Base-by-base conservation (phyloP, 23 tunicate species). In the Ascidia mentula region DNA sequence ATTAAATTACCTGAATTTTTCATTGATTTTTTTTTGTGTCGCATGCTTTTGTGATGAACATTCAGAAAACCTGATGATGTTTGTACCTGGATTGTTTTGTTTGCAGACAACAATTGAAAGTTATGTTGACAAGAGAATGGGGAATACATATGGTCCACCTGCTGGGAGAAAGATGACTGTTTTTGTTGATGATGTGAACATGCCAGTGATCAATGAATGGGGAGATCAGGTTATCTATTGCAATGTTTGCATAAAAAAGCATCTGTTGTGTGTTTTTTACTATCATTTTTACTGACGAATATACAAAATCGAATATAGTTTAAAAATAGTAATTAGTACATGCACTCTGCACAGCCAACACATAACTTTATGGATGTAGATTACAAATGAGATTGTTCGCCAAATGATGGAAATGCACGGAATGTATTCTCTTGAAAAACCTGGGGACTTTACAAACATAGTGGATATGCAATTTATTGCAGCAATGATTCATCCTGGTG, bases 181-280 rank as follows among this genome's bases (percentile, higher is more conserved):
- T 59, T 96, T 96, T 69, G 77, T 96, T 40, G 99, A 96, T 75
- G 99, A 96, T 53, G 77, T 96, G 70, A 96, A 96, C 90, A 96
- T 96, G 99, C 99, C 99, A 35, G 89, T 96, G 31, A 92, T 96
- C 53, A 96, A 96, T 69, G 99, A 96, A 53, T 96, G 99, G 99
- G 99, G 99, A 2, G 99, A 96, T 65, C 97, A 91, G 87, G 92
- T 88, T n/a, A n/a, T n/a, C n/a, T n/a, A n/a, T n/a, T n/a, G n/a
- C n/a, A n/a, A n/a, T n/a, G n/a, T n/a, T n/a, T n/a, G n/a, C n/a
- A n/a, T n/a, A n/a, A n/a, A n/a, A n/a, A n/a, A n/a, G n/a, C n/a
- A n/a, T n/a, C n/a, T n/a, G n/a, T n/a, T n/a, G n/a, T n/a, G n/a
- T n/a, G n/a, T n/a, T n/a, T n/a, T n/a, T n/a, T n/a, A n/a, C n/a